Conservation (phyloP, 2,797 vertebrate genomes). For the Delichon dasypus region DNA sequence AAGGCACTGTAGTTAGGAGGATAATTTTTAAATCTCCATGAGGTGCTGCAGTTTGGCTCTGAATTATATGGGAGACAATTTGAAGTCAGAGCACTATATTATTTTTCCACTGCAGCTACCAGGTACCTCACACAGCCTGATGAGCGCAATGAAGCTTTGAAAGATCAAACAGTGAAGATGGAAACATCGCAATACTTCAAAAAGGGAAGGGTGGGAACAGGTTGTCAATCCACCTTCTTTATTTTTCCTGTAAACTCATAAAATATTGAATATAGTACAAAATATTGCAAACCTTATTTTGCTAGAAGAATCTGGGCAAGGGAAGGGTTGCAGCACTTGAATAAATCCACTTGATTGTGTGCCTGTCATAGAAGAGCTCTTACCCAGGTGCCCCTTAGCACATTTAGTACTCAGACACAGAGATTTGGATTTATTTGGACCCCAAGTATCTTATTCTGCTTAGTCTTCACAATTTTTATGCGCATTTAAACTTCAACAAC, state of each 20-base stretch:
- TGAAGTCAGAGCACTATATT: background rate
- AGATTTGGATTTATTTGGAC: background rate
- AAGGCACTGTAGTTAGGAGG: background rate
- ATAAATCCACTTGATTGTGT: background rate
- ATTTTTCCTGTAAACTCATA: background rate
- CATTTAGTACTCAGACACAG: background rate
- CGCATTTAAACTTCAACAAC: background rate
- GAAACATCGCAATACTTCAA: background rate
- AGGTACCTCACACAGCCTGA: background rate
- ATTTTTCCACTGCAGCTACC: background rate
- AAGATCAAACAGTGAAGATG: background rate
- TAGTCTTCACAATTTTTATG: background rate
- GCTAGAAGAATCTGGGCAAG: background rate
- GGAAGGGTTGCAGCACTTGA: background rate
- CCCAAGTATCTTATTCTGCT: background rate
- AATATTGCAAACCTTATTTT: background rate
- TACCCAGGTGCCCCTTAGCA: background rate
- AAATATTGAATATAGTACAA: background rate
- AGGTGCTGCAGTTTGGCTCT: constrained; percentile 29
- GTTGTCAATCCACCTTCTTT: background rate
- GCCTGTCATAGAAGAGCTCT: background rate
- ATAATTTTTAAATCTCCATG: constrained; percentile 34
- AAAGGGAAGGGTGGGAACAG: background rate
- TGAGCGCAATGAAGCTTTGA: constrained; percentile 12
- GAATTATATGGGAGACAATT: background rate